phyloP scores from a whole-genome alignment of 2,797 vertebrate species.

The Moxostoma hubbsi region DNA sequence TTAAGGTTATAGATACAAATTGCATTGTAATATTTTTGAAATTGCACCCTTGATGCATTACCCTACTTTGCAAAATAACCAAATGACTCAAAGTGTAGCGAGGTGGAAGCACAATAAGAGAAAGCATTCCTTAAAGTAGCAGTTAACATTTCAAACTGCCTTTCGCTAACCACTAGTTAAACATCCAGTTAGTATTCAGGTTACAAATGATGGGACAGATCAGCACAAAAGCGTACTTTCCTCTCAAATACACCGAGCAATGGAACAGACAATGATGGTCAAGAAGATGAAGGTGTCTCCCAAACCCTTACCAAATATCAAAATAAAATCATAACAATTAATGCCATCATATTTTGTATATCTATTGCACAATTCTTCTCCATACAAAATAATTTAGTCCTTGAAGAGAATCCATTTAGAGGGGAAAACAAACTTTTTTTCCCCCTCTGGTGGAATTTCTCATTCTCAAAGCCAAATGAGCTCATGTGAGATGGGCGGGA shows the following conservation, averaged over 20 bases:
- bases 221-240: conserved; percentile 13
- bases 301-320: conserved; percentile 11
- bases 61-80: conserved; percentile 47
- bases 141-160: conserved; percentile 27
- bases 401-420: conserved; percentile 50
- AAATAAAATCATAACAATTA: conserved; percentile 42
- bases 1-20: conserved; percentile 61
- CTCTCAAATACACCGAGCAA: conserved; percentile 19
- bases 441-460: neutral
- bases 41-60: conserved; percentile 54
- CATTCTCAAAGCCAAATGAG: neutral
- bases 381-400: conserved; percentile 44
- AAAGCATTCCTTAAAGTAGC: conserved; percentile 35
- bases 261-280: conserved; percentile 13
- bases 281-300: neutral
- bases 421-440: neutral
- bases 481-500: neutral
- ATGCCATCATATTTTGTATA: conserved; percentile 42
- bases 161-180: conserved; percentile 17
- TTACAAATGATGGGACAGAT: conserved; percentile 21
- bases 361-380: conserved; percentile 60
- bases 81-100: conserved; percentile 29
- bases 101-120: conserved; percentile 58
- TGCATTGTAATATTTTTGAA: conserved; percentile 58
- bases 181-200: neutral